phyloP scores from a whole-genome alignment of 1,140 invertebrate genomes.

The Drosophila azteca region DNA sequence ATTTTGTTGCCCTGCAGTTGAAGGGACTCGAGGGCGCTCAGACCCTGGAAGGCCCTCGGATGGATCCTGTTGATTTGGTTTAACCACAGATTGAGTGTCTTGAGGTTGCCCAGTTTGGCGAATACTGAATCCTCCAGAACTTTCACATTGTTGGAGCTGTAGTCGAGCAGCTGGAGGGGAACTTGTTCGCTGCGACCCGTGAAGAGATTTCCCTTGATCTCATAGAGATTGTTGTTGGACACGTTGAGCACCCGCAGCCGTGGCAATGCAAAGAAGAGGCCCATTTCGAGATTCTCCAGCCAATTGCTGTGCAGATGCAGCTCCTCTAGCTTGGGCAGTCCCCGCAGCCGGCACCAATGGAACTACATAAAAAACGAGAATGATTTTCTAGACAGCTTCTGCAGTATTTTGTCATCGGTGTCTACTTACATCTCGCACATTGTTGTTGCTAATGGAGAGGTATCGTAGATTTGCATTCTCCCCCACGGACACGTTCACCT shows the following conservation, averaged over 20 bases:
- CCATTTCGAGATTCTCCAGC: conserved; percentile 54
- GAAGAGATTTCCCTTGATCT: conserved; percentile 50
- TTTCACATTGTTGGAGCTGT: conserved; percentile 68
- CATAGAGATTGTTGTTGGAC: conserved; percentile 62
- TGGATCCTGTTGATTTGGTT: conserved; percentile 58
- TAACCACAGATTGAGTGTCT: conserved; percentile 55
- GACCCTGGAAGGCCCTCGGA: conserved; percentile 44
- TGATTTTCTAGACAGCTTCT: background rate
- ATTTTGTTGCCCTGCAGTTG: conserved; percentile 69
- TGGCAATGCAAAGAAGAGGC: conserved; percentile 54
- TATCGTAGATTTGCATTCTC: conserved; percentile 46
- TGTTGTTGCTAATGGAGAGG: conserved; percentile 67
- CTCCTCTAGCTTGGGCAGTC: conserved; percentile 49
- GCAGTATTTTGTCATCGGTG: too few species aligned
- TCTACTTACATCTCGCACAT: conserved; percentile 59
- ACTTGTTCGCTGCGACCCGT: conserved; percentile 16
- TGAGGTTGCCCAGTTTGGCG: conserved; percentile 32
- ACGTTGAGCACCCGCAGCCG: conserved; percentile 59
- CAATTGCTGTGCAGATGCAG: conserved; percentile 64
- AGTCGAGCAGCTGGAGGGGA: conserved; percentile 56
- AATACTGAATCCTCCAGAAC: conserved; percentile 49
- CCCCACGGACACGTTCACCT: conserved; percentile 58
- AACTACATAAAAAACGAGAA: conserved; percentile 37
- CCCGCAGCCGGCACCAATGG: conserved; percentile 43
- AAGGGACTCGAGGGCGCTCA: conserved; percentile 48